Evolutionary conservation across 2,888 invertebrate species (phyloP).

Genomic region (Tenodera sinensis): DNA sequence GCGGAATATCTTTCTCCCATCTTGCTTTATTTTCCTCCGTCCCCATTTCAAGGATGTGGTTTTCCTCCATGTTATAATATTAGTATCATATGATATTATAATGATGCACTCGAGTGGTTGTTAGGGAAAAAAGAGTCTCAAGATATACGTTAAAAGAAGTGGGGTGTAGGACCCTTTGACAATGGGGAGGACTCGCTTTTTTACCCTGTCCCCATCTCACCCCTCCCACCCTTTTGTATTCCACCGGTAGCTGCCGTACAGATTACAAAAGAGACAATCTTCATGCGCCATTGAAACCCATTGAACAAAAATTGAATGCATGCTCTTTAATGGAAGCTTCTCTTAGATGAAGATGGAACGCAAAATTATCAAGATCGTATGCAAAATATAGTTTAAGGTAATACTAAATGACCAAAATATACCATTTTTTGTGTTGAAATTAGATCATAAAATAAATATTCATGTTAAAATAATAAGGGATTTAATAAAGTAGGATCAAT

Average conservation of each 20-base stretch:
- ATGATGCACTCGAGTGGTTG: not conserved
- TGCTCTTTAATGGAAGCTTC: not conserved
- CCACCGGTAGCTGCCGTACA: not conserved
- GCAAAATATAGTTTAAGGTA: no score
- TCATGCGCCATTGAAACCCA: conserved; percentile 2
- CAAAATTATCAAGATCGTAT: no score
- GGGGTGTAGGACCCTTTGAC: not conserved
- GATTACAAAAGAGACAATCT: not conserved
- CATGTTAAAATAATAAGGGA: no score
- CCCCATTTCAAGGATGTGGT: conserved; percentile 1
- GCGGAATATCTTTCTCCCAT: not conserved
- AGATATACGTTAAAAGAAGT: conserved; percentile 9
- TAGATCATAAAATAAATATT: no score
- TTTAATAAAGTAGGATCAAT: no score
- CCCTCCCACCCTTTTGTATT: not conserved
- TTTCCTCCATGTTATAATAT: conserved; percentile 4
- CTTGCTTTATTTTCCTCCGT: not conserved
- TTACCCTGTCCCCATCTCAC: not conserved
- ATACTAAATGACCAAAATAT: no score
- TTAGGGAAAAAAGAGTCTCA: not conserved
- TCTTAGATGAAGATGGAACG: no score
- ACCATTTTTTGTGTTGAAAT: no score
- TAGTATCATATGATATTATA: conserved; percentile 6
- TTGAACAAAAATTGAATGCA: not conserved
- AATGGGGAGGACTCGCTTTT: not conserved